A percentile compares a stretch with the other conserved stretches of the same genome.
Conservation (phyloP, 2,113 vertebrate genomes). For the Acinonyx jubatus region DNA sequence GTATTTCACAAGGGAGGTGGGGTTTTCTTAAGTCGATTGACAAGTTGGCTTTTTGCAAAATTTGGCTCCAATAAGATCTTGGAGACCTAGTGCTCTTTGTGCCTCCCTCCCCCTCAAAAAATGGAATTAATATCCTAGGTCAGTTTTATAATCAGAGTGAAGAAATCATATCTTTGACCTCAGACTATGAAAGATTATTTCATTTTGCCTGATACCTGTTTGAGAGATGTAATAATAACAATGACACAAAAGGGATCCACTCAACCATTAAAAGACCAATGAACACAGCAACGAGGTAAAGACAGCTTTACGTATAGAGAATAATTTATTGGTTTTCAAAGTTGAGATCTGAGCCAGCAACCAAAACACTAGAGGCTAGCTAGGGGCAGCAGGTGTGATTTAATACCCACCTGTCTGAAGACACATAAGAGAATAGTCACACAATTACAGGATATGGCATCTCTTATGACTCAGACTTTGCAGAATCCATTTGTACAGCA, state of each 20-base stretch:
- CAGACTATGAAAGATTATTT: conserved; percentile 68
- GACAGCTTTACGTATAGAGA: conserved; percentile 73
- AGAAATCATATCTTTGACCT: conserved; percentile 70
- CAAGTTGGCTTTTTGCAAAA: conserved; percentile 66
- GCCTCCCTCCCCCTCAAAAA: conserved; percentile 29
- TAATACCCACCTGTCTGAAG: conserved; percentile 79
- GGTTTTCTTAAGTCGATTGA: conserved; percentile 49
- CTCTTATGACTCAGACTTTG: conserved; percentile 74
- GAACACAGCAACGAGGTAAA: conserved; percentile 70
- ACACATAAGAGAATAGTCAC: conserved; percentile 75
- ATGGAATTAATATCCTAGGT: conserved; percentile 62
- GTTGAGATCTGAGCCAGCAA: conserved; percentile 66
- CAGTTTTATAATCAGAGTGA: conserved; percentile 72
- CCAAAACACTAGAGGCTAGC: conserved; percentile 63
- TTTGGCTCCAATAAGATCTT: conserved; percentile 61
- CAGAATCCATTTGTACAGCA: conserved; percentile 77
- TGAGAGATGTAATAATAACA: conserved; percentile 76
- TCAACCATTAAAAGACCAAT: conserved; percentile 69
- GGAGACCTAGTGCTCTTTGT: conserved; percentile 60
- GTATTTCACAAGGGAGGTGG: conserved; percentile 50
- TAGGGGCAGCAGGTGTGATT: conserved; percentile 73
- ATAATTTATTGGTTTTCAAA: conserved; percentile 75
- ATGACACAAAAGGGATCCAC: conserved; percentile 33
- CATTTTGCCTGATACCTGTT: not conserved
- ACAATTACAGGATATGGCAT: conserved; percentile 78